phyloP scores from a whole-genome alignment of 2,888 invertebrate genomes.

The Barypeithes pellucidus region DNA sequence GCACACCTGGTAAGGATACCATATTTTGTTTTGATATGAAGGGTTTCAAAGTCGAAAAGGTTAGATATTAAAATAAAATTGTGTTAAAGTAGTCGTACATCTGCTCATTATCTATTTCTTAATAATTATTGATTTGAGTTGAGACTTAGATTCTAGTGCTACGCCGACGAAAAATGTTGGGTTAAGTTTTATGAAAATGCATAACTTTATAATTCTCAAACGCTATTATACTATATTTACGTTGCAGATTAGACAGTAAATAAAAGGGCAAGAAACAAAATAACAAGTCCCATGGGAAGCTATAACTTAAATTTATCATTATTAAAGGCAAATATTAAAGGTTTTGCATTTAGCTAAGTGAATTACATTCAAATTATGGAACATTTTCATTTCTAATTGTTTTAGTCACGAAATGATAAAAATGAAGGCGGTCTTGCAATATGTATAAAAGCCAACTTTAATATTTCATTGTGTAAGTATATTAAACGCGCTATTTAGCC shows the following conservation, averaged over 20 bases:
- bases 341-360: conserved; percentile 60
- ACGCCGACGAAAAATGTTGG: too few species aligned
- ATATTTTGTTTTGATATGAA: background rate
- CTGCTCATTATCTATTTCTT: too few species aligned
- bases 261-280: conserved; percentile 33
- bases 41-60: background rate
- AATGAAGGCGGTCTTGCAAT: conserved; percentile 40
- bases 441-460: conserved; percentile 34
- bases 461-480: conserved; percentile 40
- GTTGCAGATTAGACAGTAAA: conserved; percentile 20
- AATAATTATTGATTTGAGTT: too few species aligned
- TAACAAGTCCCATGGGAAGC: conserved; percentile 51
- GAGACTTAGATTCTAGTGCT: too few species aligned
- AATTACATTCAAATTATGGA: conserved; percentile 62
- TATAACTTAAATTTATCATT: conserved; percentile 64
- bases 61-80: too few species aligned
- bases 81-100: too few species aligned
- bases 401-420: conserved; percentile 60
- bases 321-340: conserved; percentile 61
- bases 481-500: conserved; percentile 25
- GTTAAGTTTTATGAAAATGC: background rate
- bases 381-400: conserved; percentile 59
- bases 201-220: background rate
- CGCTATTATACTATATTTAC: too few species aligned
- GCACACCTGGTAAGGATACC: background rate